Conservation (phyloP, 1,140 invertebrate genomes). For the Hypsibius dujardini region DNA sequence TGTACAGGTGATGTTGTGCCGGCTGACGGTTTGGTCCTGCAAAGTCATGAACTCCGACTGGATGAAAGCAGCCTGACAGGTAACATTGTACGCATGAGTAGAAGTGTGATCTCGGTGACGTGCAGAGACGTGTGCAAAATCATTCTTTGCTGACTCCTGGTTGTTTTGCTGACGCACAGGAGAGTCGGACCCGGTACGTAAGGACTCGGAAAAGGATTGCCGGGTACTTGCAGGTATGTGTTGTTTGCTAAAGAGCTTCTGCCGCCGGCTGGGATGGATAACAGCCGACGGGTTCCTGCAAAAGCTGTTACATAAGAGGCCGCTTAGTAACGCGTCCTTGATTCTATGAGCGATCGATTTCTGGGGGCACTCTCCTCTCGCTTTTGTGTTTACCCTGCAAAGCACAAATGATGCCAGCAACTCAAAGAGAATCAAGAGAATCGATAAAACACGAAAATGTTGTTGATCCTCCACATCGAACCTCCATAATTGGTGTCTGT, state of each 20-base stretch:
- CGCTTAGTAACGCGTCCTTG: too few relatives aligned
- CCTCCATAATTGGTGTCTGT: too few relatives aligned
- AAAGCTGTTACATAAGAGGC: too few relatives aligned
- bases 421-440: too few relatives aligned
- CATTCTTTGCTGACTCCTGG: neutral
- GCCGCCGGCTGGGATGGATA: slow-evolving; percentile 6
- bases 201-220: slow-evolving; percentile 28
- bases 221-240: slow-evolving; percentile 28
- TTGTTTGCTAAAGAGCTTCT: neutral
- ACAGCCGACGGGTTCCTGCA: too few relatives aligned
- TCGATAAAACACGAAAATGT: too few relatives aligned
- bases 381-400: too few relatives aligned
- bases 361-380: too few relatives aligned
- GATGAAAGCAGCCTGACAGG: slow-evolving; percentile 32
- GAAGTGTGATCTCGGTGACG: neutral
- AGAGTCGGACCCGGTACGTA: slow-evolving; percentile 30
- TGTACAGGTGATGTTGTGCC: slow-evolving; percentile 28
- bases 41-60: slow-evolving; percentile 31
- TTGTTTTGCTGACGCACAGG: neutral
- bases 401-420: too few relatives aligned
- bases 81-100: neutral
- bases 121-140: neutral
- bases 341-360: too few relatives aligned
- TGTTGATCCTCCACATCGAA: too few relatives aligned
- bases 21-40: slow-evolving; percentile 29